A percentile compares a stretch with the other conserved stretches of the same genome.
Evolutionary conservation across 2,113 vertebrate species (phyloP).

Genomic region (Narcine bancroftii): DNA sequence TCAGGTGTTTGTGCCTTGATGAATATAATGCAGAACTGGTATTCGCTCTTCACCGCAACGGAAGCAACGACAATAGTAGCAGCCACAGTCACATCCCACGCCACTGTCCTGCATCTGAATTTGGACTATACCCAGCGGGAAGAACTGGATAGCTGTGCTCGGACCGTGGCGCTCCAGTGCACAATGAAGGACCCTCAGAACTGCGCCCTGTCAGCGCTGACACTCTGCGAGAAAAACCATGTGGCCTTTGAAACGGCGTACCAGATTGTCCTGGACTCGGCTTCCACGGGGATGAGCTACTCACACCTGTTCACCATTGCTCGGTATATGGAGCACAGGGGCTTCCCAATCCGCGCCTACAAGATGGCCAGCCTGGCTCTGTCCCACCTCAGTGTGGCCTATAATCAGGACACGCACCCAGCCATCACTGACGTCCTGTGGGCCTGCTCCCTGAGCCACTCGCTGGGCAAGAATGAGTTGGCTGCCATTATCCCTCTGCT

Average conservation of each 20-base stretch:
- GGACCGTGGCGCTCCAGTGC: slow-evolving; percentile 55
- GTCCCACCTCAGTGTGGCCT: slow-evolving; percentile 54
- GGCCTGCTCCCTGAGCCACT: slow-evolving; percentile 58
- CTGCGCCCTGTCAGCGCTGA: slow-evolving; percentile 55
- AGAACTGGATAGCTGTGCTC: slow-evolving; percentile 54
- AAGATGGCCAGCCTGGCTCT: slow-evolving; percentile 56
- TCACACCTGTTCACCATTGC: slow-evolving; percentile 56
- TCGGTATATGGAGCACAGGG: slow-evolving; percentile 57
- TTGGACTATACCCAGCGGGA: slow-evolving; percentile 47
- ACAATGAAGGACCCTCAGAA: slow-evolving; percentile 58
- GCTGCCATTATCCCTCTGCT: slow-evolving; percentile 53
- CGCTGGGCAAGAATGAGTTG: slow-evolving; percentile 53
- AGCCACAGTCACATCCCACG: slow-evolving; percentile 47
- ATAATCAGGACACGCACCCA: slow-evolving; percentile 57
- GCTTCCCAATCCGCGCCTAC: slow-evolving; percentile 52
- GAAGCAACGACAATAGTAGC: slow-evolving; percentile 57
- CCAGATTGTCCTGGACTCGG: slow-evolving; percentile 55
- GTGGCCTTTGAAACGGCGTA: slow-evolving; percentile 56
- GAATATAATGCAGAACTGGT: slow-evolving; percentile 58
- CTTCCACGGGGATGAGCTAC: slow-evolving; percentile 49
- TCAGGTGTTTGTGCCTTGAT: slow-evolving; percentile 51
- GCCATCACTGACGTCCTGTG: slow-evolving; percentile 57
- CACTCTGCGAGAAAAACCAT: slow-evolving; percentile 56
- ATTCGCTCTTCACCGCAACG: slow-evolving; percentile 53
- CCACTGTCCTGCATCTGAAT: slow-evolving; percentile 52